Conservation (phyloP, 2,113 vertebrate genomes). For the Phoxinus phoxinus region DNA sequence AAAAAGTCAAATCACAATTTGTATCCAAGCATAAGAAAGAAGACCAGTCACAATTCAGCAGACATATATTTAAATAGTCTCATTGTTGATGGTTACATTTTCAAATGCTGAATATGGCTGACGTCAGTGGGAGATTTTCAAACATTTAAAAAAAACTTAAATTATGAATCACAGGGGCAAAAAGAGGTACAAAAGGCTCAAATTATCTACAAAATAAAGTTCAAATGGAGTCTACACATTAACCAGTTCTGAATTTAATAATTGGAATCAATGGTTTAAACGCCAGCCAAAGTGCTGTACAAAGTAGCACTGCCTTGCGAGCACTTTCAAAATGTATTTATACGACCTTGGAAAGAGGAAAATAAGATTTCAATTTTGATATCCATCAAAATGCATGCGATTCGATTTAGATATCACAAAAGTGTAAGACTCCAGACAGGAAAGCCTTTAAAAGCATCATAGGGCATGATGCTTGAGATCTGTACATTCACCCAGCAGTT, state of each 20-base stretch:
- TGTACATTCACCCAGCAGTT: not conserved
- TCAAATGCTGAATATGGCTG: not conserved
- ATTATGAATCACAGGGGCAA: not conserved
- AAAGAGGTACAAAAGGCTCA: not conserved
- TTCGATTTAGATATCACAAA: not conserved
- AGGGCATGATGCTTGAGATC: conserved; percentile 3
- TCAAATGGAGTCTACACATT: not conserved
- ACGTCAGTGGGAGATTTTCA: not conserved
- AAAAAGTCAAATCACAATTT: not conserved
- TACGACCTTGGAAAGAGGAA: not conserved
- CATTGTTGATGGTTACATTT: not conserved
- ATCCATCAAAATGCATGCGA: conserved; percentile 4
- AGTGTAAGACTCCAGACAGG: not conserved
- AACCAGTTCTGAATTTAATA: too few relatives aligned
- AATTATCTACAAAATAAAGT: not conserved
- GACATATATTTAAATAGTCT: not conserved
- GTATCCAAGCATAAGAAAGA: not conserved
- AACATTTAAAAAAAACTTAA: not conserved
- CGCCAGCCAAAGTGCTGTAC: not conserved
- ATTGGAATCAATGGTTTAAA: not conserved
- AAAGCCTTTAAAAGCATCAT: conserved; percentile 13
- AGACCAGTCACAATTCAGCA: not conserved
- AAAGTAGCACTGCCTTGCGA: not conserved
- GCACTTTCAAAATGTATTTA: not conserved
- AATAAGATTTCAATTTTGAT: not conserved